Base-by-base conservation (phyloP, 2,797 vertebrate species). In the Sebastiscus albofasciatus region DNA sequence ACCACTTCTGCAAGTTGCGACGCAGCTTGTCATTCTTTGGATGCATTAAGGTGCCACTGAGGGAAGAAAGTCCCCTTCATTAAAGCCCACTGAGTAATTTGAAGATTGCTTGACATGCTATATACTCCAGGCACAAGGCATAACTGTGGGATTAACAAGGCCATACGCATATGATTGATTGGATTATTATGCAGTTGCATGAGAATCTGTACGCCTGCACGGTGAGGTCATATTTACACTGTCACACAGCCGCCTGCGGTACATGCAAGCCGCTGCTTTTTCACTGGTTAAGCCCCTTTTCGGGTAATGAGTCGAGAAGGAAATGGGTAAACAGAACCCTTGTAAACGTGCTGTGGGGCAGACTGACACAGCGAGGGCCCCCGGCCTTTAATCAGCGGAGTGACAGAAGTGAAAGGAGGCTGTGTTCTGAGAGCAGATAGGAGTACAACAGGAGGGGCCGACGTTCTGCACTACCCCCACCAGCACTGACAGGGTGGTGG, bases 371-470 rank as follows among this genome's bases (percentile, higher is more conserved):
- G 79, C 1, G 75, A 85, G 84, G 89, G 77, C 69, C 90, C 83
- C 83, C 4, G 9, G 82, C 86, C 85, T 91, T 93, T 91, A 93
- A 93, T 94, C 92, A 91, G 91, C 0, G 4, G 55, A 83, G 87
- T 80, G 81, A 87, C 90, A 90, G 77, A 70, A 90, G 89, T 91
- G 92, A 94, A 93, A 90, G 87, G 80, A 87, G 89, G 78, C 88
- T 87, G 89, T 93, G 90, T 94, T 93, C 85, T 56, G 80, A 34
- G 81, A 62, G 69, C 20, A 82, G 92, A 91, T 91, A 88, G 75
- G 77, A 81, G 66, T 52, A 73, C 83, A 80, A 81, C 70, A 78
- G 83, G 83, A 84, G 83, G 83, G 84, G 75, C 33, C 2, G 42
- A 65, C 16, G 67, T 20, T 72, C 72, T 60, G 69, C 77, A 9